Conservation (phyloP, 2,113 vertebrate genomes). For the Seriola aureovittata region DNA sequence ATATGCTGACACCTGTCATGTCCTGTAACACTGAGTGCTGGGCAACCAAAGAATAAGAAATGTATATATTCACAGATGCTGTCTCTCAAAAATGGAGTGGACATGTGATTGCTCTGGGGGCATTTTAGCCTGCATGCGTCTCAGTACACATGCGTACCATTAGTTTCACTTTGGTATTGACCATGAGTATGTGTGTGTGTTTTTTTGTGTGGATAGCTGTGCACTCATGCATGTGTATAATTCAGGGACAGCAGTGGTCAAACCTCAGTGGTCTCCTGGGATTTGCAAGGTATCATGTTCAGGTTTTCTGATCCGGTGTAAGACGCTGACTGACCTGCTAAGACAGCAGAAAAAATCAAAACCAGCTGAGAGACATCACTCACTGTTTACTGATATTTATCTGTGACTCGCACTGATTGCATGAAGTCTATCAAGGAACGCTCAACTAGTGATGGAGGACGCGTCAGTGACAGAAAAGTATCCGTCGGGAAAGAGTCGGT, state of each 20-base stretch:
- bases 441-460: conserved; percentile 37
- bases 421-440: conserved; percentile 42
- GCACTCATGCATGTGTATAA: conserved; percentile 47
- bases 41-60: conserved; percentile 25
- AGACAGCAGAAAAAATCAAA: conserved; percentile 74
- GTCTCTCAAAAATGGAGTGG: conserved; percentile 18
- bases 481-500: conserved; percentile 44
- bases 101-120: conserved; percentile 27
- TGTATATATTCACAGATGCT: conserved; percentile 23
- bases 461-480: conserved; percentile 26
- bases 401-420: conserved; percentile 64
- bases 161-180: conserved; percentile 24
- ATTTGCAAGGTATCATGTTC: conserved; percentile 76
- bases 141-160: conserved; percentile 18
- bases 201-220: conserved; percentile 8
- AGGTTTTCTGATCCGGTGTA: conserved; percentile 64
- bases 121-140: not conserved
- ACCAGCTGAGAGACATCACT: conserved; percentile 76
- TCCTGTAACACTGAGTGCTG: conserved; percentile 23
- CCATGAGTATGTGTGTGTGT: conserved; percentile 16
- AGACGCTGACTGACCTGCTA: conserved; percentile 70
- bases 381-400: conserved; percentile 72
- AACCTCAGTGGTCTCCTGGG: conserved; percentile 55
- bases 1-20: conserved; percentile 56
- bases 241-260: conserved; percentile 56